phyloP scores from a whole-genome alignment of 2,797 vertebrate species.

The Morelia viridis region DNA sequence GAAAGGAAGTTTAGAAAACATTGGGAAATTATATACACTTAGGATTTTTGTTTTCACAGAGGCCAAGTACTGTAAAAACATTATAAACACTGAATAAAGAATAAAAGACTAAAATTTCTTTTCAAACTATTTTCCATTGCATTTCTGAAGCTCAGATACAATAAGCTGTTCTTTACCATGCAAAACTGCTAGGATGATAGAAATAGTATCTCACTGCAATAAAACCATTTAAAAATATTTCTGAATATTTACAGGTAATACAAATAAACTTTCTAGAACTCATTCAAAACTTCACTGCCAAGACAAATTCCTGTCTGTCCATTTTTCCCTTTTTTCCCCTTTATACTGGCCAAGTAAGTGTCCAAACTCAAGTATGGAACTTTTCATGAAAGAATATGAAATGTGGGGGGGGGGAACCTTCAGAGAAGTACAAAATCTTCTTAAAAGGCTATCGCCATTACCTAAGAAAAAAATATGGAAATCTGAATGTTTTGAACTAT shows the following conservation, averaged over 20 bases:
- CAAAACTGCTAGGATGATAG: background rate
- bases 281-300: background rate
- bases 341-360: background rate
- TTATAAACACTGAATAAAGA: background rate
- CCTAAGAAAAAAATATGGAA: background rate
- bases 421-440: too few species aligned
- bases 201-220: background rate
- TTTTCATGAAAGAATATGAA: background rate
- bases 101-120: background rate
- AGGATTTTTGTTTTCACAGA: background rate
- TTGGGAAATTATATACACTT: background rate
- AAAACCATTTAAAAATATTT: background rate
- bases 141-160: background rate
- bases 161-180: background rate
- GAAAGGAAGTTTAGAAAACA: slow-evolving; percentile 3
- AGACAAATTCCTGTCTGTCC: background rate
- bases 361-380: rapidly evolving
- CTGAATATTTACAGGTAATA: background rate
- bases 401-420: background rate
- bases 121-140: background rate
- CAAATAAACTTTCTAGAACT: background rate
- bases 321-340: background rate
- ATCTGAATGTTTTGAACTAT: background rate
- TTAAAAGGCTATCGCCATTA: background rate
- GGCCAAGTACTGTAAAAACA: background rate